phyloP scores from a whole-genome alignment of 2,888 invertebrate species.

The Saturnia pavonia region DNA sequence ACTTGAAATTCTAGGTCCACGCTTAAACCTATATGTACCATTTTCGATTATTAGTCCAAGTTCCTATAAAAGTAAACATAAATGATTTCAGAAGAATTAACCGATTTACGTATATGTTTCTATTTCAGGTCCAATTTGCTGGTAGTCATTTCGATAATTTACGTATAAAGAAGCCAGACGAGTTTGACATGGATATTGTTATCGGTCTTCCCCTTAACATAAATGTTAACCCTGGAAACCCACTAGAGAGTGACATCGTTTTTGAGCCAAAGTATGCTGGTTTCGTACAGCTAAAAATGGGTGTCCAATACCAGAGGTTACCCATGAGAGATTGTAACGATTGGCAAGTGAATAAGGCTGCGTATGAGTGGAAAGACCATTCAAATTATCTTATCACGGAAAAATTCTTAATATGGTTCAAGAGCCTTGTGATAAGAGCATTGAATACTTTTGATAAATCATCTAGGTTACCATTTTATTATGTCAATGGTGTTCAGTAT shows the following conservation, averaged over 20 bases:
- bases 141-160: constrained; percentile 83
- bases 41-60: too few species aligned
- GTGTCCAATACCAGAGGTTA: constrained; percentile 53
- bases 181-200: constrained; percentile 83
- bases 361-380: constrained; percentile 63
- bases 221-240: constrained; percentile 35
- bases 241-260: constrained; percentile 56
- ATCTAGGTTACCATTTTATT: constrained; percentile 28
- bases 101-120: constrained; percentile 4
- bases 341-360: constrained; percentile 56
- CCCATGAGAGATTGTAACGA: constrained; percentile 47
- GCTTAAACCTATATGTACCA: too few species aligned
- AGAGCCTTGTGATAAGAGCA: constrained; percentile 67
- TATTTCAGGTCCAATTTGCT: constrained; percentile 68
- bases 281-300: constrained; percentile 69
- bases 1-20: too few species aligned
- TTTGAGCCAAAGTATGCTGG: constrained; percentile 65
- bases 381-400: constrained; percentile 65
- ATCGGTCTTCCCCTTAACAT: constrained; percentile 73
- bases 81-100: background rate
- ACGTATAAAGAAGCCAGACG: constrained; percentile 80
- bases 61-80: constrained; percentile 6
- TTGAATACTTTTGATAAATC: constrained; percentile 50
- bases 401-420: constrained; percentile 79
- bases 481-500: constrained; percentile 64